Evolutionary conservation across 2,113 vertebrate species (phyloP).

Genomic region (Ochotona princeps): DNA sequence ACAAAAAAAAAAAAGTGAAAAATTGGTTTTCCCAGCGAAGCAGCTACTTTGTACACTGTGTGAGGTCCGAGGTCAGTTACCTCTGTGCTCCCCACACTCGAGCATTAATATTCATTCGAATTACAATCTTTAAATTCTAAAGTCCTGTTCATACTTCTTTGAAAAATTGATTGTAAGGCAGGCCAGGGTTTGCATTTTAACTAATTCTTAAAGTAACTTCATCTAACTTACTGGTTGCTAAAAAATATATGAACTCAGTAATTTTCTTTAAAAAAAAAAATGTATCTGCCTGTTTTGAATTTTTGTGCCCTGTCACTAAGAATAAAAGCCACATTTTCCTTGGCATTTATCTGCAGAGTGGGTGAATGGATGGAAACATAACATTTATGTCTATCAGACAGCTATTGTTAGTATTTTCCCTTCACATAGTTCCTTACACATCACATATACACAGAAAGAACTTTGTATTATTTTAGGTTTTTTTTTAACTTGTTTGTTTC

Average conservation of each 20-base stretch:
- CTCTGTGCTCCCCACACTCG: slow-evolving; percentile 67
- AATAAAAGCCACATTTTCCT: slow-evolving; percentile 71
- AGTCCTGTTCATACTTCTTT: slow-evolving; percentile 78
- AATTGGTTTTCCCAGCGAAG: slow-evolving; percentile 79
- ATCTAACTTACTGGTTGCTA: slow-evolving; percentile 74
- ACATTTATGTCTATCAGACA: slow-evolving; percentile 67
- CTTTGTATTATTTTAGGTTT: slow-evolving; percentile 19
- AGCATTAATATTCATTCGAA: slow-evolving; percentile 85
- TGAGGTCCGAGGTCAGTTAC: slow-evolving; percentile 81
- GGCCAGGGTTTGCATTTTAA: slow-evolving; percentile 83
- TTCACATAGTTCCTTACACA: slow-evolving; percentile 6
- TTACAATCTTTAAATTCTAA: slow-evolving; percentile 82
- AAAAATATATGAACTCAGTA: slow-evolving; percentile 78
- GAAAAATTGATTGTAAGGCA: slow-evolving; percentile 81
- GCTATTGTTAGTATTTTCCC: slow-evolving; percentile 61
- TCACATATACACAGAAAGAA: slow-evolving; percentile 47
- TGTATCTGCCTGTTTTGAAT: slow-evolving; percentile 76
- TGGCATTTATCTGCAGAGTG: slow-evolving; percentile 73
- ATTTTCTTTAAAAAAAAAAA: slow-evolving; percentile 73
- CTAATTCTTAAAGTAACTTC: slow-evolving; percentile 77
- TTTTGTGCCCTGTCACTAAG: slow-evolving; percentile 62
- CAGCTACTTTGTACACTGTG: slow-evolving; percentile 79
- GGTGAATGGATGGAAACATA: slow-evolving; percentile 66
- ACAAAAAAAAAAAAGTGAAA: slow-evolving; percentile 74
- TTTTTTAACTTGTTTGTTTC: slow-evolving; percentile 28